Evolutionary conservation across 2,113 vertebrate genomes (phyloP), one percentile per base, ranked within the genome.

Genomic region (Phylloscopus trochiloides): DNA sequence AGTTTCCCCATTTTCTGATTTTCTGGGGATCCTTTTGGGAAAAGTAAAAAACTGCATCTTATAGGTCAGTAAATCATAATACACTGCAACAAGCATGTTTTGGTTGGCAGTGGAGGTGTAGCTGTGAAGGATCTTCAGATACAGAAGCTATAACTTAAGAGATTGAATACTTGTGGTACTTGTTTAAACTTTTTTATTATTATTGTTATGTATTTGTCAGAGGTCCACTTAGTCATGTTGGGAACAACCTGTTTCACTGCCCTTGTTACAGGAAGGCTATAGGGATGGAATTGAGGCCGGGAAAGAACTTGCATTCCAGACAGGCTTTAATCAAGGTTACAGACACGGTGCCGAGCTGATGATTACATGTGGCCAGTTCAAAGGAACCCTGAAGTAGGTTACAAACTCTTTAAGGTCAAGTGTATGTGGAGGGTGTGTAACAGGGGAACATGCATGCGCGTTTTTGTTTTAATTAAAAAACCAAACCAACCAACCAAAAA

Each of bases 261-360:
- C 94, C 20, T 89, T 47, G 24, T 97, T 96, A 81, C 93, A 99
- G 99, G 99, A 99, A 72, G 99, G 99, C 10, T 99, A 98, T 32
- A 98, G 98, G 57, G 99, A 99, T 78, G 99, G 99, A 66, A n/a
- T 98, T 24, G 98, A 99, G 57, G 98, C 98, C 31, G 99, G 99
- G 11, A 99, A 99, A 96, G 98, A 98, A 51, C 97, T 97, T 45
- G 96, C 98, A 2, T 98, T 99, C n/a, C 98, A 99, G 62, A 79
- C 87, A 19, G 99, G 99, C 14, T 99, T 99, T 96, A 98, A 98
- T 97, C 87, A 95, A 89, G 99, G 99, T 4, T 99, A 98, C 96
- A 98, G 95, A 85, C 97, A 98, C 1, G 99, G 99, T 91, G 98
- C 98, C 4, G 63, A 97, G 75, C 79, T 96, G 72, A 98, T 99